These are phyloP conservation scores for Caenorhabditis parvicauda DNA, from an alignment of 2,888 invertebrate species.

Conservation along the genomic window DNA sequence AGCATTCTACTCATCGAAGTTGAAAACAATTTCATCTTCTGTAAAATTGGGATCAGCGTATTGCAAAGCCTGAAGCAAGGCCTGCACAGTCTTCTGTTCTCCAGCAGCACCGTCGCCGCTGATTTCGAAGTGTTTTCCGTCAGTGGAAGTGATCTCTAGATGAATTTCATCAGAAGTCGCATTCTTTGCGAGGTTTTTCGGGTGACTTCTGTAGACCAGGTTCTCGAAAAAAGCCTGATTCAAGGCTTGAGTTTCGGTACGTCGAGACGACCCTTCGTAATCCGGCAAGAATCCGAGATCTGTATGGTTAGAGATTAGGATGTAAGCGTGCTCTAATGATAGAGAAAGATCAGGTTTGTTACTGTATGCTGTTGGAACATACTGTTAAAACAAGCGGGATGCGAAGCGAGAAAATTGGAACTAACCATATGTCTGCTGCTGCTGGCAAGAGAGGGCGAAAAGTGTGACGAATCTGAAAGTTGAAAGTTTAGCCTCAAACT, in stretches of 20 bases:
- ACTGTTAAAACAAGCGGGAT: not conserved
- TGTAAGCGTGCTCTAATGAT: not conserved
- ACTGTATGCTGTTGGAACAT: not conserved
- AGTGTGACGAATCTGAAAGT: too few species aligned
- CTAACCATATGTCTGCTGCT: too few species aligned
- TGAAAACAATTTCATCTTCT: too few species aligned
- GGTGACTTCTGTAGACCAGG: conserved; percentile 5
- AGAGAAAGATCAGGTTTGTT: conserved; percentile 6
- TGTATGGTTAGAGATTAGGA: not conserved
- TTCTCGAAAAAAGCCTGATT: conserved; percentile 30
- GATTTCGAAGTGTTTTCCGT: conserved; percentile 11
- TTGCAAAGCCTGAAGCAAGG: not conserved
- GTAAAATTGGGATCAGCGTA: too few species aligned
- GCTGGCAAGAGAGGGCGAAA: too few species aligned
- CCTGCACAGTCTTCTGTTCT: not conserved
- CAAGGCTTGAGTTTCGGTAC: conserved; percentile 20
- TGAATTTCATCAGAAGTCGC: not conserved
- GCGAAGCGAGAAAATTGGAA: not conserved
- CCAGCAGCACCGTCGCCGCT: not conserved
- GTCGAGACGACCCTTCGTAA: conserved; percentile 16
- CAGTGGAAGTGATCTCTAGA: not conserved
- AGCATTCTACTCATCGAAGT: too few species aligned
- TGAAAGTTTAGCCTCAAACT: too few species aligned
- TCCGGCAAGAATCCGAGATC: conserved; percentile 26
- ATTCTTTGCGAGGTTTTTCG: conserved; percentile 5